Evolutionary conservation across 2,797 vertebrate species (phyloP), one percentile per base, ranked within the genome.

Genomic region (Bufotes viridis): DNA sequence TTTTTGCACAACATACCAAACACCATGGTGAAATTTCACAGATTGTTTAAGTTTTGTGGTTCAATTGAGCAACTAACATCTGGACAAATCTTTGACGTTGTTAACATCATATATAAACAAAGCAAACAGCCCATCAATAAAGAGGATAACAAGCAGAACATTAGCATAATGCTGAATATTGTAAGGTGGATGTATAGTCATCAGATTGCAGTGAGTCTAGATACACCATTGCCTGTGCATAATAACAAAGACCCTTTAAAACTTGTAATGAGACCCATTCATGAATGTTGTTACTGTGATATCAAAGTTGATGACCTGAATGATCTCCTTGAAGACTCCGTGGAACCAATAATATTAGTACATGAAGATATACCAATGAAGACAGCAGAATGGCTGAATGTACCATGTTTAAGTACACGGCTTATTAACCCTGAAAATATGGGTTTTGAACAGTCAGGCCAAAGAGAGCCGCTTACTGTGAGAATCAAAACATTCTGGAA

Each of bases 351-450:
- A 89, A 96, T 98, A 91, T 93, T 99, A 93, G 95, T 99, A 86
- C 99, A 99, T 90, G 99, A 99, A 93, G 99, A 99, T 88, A 99
- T 99, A 91, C 98, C 99, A 15, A 99, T 99, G 99, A 99, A 99
- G 96, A 99, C 98, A 0, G 99, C 99, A n/a, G 98, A 99, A 91
- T 99, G 98, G 97, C 93, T 99, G 60, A 97, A 97, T 92, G 98
- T 99, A 55, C 99, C 99, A 13, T 99, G 99, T 93, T 96, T 99
- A 90, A 99, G 99, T 92, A 99, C 99, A 82, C 97, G 98, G 91
- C 91, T 99, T 89, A 99, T 99, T 92, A 99, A 99, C 91, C 99
- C 99, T 88, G 99, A 99, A 93, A 99, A 99, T 91, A 97, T 99
- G 94, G 99, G 99, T 67, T 99, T 99, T 95, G 99, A 99, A 90